Conservation (phyloP, 2,888 invertebrate genomes). For the Hirtodrosophila confusa region DNA sequence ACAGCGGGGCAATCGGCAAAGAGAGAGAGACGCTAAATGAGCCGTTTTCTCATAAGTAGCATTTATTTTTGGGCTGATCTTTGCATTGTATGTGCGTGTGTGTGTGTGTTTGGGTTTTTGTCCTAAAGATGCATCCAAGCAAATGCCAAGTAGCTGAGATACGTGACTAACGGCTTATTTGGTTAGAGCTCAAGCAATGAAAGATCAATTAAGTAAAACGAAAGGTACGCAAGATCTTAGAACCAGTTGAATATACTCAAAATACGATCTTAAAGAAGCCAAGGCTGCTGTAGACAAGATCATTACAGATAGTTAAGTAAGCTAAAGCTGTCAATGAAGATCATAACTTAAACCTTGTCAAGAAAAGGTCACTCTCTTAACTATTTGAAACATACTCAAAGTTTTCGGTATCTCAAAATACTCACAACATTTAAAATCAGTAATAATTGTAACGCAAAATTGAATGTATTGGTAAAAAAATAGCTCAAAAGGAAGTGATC, state of each 20-base stretch:
- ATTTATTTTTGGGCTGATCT: conserved; percentile 70
- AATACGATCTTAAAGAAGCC: conserved; percentile 6
- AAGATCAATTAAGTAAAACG: conserved; percentile 22
- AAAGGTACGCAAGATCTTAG: too few relatives aligned
- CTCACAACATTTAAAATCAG: too few relatives aligned
- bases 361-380: too few relatives aligned
- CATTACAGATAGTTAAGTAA: neutral
- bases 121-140: conserved; percentile 31
- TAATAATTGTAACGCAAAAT: too few relatives aligned
- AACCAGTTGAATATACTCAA: neutral
- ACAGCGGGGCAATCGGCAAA: conserved; percentile 15
- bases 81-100: conserved; percentile 37
- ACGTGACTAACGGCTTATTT: conserved; percentile 66
- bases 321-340: too few relatives aligned
- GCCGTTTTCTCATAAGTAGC: conserved; percentile 59
- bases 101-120: neutral
- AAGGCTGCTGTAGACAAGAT: neutral
- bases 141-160: conserved; percentile 44
- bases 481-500: too few relatives aligned
- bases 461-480: too few relatives aligned
- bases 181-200: conserved; percentile 33
- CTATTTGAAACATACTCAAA: too few relatives aligned
- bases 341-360: too few relatives aligned
- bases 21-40: conserved; percentile 44
- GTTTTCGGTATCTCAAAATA: too few relatives aligned